Percentiles rank a stretch among this genome's conserved stretches.
phyloP scores from a whole-genome alignment of 1,140 invertebrate genomes.

The Drosophila mayri region DNA sequence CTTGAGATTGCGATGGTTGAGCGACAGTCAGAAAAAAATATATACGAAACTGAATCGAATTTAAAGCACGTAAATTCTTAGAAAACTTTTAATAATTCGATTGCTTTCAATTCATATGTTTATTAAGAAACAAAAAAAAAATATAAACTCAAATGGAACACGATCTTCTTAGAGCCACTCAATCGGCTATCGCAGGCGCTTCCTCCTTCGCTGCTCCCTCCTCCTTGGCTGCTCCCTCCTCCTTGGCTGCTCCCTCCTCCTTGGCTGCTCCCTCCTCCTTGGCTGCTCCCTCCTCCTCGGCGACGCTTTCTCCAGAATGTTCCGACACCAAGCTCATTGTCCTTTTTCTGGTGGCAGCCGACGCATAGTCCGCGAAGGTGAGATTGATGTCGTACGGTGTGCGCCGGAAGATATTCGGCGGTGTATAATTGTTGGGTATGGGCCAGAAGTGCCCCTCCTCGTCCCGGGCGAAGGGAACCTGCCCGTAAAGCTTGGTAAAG shows the following conservation, averaged over 20 bases:
- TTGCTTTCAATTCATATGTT: neutral
- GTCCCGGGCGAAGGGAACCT: constrained; percentile 49
- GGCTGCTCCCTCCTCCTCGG: neutral
- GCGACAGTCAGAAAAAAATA: constrained; percentile 9
- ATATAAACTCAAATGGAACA: neutral
- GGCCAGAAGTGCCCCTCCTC: constrained; percentile 71
- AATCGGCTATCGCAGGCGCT: neutral
- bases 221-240: neutral
- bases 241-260: neutral
- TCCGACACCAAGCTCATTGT: constrained; percentile 8
- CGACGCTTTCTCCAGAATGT: neutral
- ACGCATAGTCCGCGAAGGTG: constrained; percentile 66
- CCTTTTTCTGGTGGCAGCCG: constrained; percentile 20
- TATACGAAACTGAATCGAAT: neutral
- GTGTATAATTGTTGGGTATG: constrained; percentile 67
- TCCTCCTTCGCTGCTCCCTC: neutral
- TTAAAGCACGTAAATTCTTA: neutral
- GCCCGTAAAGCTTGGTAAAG: constrained; percentile 48
- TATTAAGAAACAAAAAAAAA: neutral
- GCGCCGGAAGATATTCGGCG: constrained; percentile 65
- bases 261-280: neutral
- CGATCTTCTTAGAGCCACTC: no score
- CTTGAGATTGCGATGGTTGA: constrained; percentile 19
- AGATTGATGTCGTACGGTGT: constrained; percentile 73
- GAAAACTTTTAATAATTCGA: no score